A percentile compares a stretch with the other conserved stretches of the same genome.
Evolutionary conservation across 2,113 vertebrate genomes (phyloP).

Genomic region (Glaucomys volans): DNA sequence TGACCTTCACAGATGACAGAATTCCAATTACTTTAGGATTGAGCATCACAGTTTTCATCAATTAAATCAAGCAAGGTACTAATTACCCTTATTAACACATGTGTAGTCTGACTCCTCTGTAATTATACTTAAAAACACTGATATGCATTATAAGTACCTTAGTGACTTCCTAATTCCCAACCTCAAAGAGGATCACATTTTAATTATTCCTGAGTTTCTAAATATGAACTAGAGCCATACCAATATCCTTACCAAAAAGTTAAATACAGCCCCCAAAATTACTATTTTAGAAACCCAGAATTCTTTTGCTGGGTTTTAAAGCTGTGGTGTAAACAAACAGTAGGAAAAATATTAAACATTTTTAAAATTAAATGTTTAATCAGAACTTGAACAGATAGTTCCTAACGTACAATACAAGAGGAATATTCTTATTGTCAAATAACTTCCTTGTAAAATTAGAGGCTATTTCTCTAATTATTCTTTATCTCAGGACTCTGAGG

Average conservation of each 20-base stretch:
- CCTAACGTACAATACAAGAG: background rate
- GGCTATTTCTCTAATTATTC: background rate
- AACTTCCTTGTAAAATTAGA: background rate
- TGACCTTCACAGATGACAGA: constrained; percentile 65
- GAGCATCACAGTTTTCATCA: constrained; percentile 68
- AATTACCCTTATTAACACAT: constrained; percentile 64
- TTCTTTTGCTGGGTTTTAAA: constrained; percentile 48
- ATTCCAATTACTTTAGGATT: constrained; percentile 64
- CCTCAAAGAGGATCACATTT: constrained; percentile 45
- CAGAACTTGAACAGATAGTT: background rate
- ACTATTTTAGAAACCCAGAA: background rate
- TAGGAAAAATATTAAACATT: constrained; percentile 27
- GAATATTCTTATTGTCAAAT: background rate
- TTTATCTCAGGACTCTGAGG: background rate
- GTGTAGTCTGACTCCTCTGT: constrained; percentile 59
- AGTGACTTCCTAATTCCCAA: constrained; percentile 63
- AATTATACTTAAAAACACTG: constrained; percentile 66
- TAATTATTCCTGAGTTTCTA: constrained; percentile 58
- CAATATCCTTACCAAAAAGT: background rate
- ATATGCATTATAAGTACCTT: constrained; percentile 43
- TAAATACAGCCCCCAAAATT: background rate
- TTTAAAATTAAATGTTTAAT: constrained; percentile 52
- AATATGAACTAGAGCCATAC: constrained; percentile 22
- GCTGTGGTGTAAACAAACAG: background rate
- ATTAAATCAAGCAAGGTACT: constrained; percentile 66